These are phyloP conservation scores for Parnassius smintheus DNA, from an alignment of 2,888 invertebrate genomes.

Conservation along the genomic window DNA sequence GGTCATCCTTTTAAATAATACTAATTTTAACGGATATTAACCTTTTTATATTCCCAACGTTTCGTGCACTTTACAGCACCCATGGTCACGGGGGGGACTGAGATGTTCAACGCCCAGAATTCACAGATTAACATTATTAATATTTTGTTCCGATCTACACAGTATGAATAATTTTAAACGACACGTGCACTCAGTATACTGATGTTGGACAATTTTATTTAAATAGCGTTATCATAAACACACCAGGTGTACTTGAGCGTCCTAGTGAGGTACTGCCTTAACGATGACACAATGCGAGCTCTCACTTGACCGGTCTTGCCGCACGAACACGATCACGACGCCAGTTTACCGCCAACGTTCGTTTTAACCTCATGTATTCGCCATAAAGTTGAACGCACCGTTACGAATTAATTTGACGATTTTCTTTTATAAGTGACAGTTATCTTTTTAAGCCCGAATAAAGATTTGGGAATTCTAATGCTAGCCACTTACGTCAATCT, in stretches of 20 bases:
- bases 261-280: conserved; percentile 28
- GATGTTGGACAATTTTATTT: no score
- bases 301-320: conserved; percentile 60
- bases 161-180: no score
- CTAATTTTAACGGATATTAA: no score
- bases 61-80: no score
- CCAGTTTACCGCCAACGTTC: conserved; percentile 50
- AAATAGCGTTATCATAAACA: no score
- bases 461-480: background rate
- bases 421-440: conserved; percentile 25
- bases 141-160: no score
- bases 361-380: conserved; percentile 52
- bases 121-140: no score
- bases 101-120: no score
- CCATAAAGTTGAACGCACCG: conserved; percentile 40
- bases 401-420: conserved; percentile 40
- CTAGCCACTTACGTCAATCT: conserved; percentile 9
- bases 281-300: conserved; percentile 61
- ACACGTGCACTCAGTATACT: no score
- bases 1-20: no score
- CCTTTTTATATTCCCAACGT: no score
- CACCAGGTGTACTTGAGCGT: conserved; percentile 12
- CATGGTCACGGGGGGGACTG: no score
- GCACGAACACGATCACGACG: conserved; percentile 30
- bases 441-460: conserved; percentile 27